Percentiles rank a stretch among this genome's conserved stretches.
phyloP scores from a whole-genome alignment of 1,140 invertebrate genomes.

The Penaeus chinensis region DNA sequence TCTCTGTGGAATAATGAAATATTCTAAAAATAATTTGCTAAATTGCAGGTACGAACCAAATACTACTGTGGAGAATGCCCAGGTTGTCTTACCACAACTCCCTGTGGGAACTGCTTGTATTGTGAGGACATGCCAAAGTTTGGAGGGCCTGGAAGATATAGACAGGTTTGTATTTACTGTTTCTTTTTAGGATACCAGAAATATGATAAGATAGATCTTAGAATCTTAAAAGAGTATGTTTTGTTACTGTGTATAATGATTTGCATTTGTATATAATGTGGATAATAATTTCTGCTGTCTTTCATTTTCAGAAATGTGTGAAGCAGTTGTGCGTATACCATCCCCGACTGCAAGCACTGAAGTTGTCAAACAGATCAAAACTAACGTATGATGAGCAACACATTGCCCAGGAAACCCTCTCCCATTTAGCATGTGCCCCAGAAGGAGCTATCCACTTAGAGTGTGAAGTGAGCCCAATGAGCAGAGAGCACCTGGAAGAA shows the following conservation, averaged over 20 bases:
- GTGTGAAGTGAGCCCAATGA: not conserved
- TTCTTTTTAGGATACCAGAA: not conserved
- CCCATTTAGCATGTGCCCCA: conserved; percentile 10
- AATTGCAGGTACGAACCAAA: conserved; percentile 56
- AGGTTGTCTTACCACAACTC: conserved; percentile 63
- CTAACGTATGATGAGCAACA: conserved; percentile 61
- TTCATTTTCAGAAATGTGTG: conserved; percentile 53
- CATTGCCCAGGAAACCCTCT: conserved; percentile 41
- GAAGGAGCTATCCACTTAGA: conserved; percentile 25
- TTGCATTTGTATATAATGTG: too few relatives aligned
- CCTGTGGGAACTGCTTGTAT: conserved; percentile 63
- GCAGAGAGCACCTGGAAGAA: conserved; percentile 32
- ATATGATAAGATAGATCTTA: too few relatives aligned
- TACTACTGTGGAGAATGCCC: conserved; percentile 64
- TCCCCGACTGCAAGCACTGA: conserved; percentile 55
- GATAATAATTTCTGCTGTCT: too few relatives aligned
- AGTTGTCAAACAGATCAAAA: conserved; percentile 51
- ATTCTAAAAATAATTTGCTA: not conserved
- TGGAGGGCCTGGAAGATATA: conserved; percentile 61
- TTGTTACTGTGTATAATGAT: too few relatives aligned
- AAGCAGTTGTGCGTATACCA: conserved; percentile 59
- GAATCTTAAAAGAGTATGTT: too few relatives aligned
- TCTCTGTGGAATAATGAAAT: not conserved
- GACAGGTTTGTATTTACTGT: conserved; percentile 48
- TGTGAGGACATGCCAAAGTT: conserved; percentile 65